Percentiles rank a stretch among this genome's conserved stretches.
Conservation (phyloP, 2,113 vertebrate species). For the Octodon degus region DNA sequence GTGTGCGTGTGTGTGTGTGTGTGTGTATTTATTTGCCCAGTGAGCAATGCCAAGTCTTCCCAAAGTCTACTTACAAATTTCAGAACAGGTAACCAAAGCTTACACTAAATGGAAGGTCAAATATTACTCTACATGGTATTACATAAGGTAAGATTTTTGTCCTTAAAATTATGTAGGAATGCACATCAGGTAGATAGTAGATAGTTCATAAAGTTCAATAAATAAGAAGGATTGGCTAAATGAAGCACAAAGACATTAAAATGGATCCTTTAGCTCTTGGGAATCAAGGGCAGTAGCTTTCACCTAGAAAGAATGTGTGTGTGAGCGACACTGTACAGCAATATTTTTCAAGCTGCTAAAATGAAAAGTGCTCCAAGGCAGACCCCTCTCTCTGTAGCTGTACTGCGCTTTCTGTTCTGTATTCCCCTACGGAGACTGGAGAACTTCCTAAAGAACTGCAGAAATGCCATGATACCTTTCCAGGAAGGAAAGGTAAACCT, state of each 20-base stretch:
- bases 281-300: conserved; percentile 61
- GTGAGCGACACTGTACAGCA: background rate
- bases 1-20: background rate
- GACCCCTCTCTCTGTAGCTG: background rate
- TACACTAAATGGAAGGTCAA: background rate
- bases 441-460: background rate
- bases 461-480: background rate
- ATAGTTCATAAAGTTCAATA: conserved; percentile 55
- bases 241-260: conserved; percentile 68
- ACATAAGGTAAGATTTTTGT: conserved; percentile 9
- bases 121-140: background rate
- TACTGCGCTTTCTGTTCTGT: conserved; percentile 33
- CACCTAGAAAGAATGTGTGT: conserved; percentile 34
- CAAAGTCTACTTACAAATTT: conserved; percentile 39
- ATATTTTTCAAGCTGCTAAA: conserved; percentile 59
- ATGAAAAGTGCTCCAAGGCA: conserved; percentile 64
- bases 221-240: conserved; percentile 57
- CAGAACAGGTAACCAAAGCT: background rate
- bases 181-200: background rate
- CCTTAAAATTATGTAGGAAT: conserved; percentile 19
- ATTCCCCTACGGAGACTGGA: background rate
- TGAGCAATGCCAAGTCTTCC: background rate
- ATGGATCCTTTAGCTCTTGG: conserved; percentile 33
- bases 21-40: background rate
- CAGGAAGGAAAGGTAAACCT: background rate